phyloP scores from a whole-genome alignment of 2,888 invertebrate genomes.

The Drosophila dives region DNA sequence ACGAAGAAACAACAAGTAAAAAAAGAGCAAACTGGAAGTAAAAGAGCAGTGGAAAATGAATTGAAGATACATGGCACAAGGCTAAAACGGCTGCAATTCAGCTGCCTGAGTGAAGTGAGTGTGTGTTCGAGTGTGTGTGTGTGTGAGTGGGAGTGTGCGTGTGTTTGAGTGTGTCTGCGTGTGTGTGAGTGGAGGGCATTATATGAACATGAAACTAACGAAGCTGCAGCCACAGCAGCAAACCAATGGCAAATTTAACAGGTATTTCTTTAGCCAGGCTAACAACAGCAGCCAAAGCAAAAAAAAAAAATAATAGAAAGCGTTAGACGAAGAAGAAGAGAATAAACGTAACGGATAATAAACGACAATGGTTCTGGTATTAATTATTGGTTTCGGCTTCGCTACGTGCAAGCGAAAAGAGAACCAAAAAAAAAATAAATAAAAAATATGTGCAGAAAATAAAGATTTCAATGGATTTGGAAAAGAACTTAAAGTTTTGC shows the following conservation, averaged over 20 bases:
- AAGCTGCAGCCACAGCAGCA: slow-evolving; percentile 48
- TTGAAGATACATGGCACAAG: slow-evolving; percentile 67
- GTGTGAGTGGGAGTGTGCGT: slow-evolving; percentile 18
- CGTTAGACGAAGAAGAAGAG: slow-evolving; percentile 4
- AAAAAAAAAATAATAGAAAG: slow-evolving; percentile 10
- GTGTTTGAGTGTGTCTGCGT: slow-evolving; percentile 19
- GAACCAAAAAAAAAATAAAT: slow-evolving; percentile 1
- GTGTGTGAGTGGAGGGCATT: slow-evolving; percentile 23
- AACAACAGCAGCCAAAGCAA: slow-evolving; percentile 3
- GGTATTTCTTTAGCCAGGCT: slow-evolving; percentile 16
- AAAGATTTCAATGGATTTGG: slow-evolving; percentile 1
- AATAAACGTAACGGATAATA: slow-evolving; percentile 57
- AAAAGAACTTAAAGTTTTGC: slow-evolving; percentile 49
- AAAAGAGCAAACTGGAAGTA: slow-evolving; percentile 29
- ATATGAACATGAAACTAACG: slow-evolving; percentile 60
- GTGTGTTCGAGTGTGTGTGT: slow-evolving; percentile 31
- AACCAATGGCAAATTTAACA: slow-evolving; percentile 35
- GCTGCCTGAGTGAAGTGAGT: slow-evolving; percentile 37
- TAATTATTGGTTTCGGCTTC: slow-evolving; percentile 69
- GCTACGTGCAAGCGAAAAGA: slow-evolving; percentile 43
- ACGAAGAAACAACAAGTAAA: slow-evolving; percentile 44
- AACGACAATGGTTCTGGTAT: slow-evolving; percentile 66
- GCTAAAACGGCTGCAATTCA: slow-evolving; percentile 65
- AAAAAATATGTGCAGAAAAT: slow-evolving; percentile 4
- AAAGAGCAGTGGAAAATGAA: slow-evolving; percentile 30